A percentile compares a stretch with the other conserved stretches of the same genome.
Conservation (phyloP, 2,888 invertebrate species). For the Acanthosoma haemorrhoidale region DNA sequence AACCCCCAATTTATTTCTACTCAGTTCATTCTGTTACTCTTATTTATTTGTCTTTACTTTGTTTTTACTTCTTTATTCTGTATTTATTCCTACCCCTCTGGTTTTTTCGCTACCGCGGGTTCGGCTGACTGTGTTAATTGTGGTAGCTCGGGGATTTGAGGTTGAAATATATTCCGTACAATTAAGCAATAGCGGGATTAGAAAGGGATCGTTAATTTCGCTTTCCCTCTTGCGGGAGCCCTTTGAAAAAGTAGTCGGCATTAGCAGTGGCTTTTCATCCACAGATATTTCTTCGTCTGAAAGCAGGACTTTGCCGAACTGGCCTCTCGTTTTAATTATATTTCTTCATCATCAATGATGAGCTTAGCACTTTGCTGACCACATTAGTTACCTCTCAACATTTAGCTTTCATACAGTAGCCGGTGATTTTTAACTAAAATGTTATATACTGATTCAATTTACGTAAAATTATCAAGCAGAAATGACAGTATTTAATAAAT, state of each 20-base stretch:
- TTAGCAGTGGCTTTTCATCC: background rate
- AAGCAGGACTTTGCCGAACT: background rate
- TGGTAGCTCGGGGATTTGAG: background rate
- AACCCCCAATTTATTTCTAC: constrained; percentile 12
- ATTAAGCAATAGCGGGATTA: constrained; percentile 8
- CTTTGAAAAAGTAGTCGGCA: background rate
- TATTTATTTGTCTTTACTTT: background rate
- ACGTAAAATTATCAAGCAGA: too few species aligned
- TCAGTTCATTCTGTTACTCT: background rate
- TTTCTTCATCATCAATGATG: too few species aligned
- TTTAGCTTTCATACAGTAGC: too few species aligned
- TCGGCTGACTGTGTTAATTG: constrained; percentile 3
- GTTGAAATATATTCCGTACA: constrained; percentile 3
- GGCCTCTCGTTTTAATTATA: background rate
- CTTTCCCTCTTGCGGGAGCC: background rate
- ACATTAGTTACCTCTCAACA: too few species aligned
- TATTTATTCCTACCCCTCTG: background rate
- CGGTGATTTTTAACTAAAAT: too few species aligned
- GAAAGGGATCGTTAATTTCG: background rate
- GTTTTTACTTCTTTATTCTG: too few species aligned
- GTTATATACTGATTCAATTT: too few species aligned
- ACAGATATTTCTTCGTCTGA: background rate
- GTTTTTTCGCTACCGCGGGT: background rate
- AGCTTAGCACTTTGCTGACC: too few species aligned
- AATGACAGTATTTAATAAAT: too few species aligned